phyloP scores from a whole-genome alignment of 2,888 invertebrate species.

The Amiota communis region DNA sequence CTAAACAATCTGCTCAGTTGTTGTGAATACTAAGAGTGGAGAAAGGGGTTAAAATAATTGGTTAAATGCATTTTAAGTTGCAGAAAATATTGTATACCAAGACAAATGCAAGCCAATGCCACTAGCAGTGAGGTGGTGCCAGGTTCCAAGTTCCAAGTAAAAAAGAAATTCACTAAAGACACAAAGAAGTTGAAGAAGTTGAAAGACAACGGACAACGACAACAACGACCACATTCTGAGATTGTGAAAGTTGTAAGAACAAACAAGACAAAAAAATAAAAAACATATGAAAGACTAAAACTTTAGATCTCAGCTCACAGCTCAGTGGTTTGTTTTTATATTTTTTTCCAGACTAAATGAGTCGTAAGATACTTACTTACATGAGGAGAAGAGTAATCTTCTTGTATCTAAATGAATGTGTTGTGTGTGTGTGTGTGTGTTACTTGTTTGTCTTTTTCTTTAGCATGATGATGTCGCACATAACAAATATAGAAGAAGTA shows the following conservation, averaged over 20 bases:
- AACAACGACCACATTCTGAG: background rate
- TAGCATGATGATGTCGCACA: background rate
- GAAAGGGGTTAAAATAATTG: constrained; percentile 12
- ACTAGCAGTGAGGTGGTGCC: too few relatives aligned
- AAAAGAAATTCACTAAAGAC: background rate
- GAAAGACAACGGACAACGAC: background rate
- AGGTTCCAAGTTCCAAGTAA: background rate
- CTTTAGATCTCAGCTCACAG: too few relatives aligned
- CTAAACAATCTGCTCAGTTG: too few relatives aligned
- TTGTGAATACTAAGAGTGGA: background rate
- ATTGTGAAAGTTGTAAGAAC: constrained; percentile 21
- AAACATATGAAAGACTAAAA: background rate
- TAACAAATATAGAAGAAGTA: background rate
- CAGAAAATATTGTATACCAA: background rate
- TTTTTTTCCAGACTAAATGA: background rate
- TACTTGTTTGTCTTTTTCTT: background rate
- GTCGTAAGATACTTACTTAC: too few relatives aligned
- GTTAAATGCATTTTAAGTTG: constrained; percentile 21
- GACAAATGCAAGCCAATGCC: background rate
- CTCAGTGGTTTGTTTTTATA: background rate
- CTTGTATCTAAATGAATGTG: background rate
- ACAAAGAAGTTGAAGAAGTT: background rate
- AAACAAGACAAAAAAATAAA: background rate
- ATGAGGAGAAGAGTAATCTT: background rate
- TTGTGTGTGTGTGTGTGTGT: constrained; percentile 2